Base-by-base conservation (phyloP, 1,140 invertebrate species). In the Theocolax elegans region DNA sequence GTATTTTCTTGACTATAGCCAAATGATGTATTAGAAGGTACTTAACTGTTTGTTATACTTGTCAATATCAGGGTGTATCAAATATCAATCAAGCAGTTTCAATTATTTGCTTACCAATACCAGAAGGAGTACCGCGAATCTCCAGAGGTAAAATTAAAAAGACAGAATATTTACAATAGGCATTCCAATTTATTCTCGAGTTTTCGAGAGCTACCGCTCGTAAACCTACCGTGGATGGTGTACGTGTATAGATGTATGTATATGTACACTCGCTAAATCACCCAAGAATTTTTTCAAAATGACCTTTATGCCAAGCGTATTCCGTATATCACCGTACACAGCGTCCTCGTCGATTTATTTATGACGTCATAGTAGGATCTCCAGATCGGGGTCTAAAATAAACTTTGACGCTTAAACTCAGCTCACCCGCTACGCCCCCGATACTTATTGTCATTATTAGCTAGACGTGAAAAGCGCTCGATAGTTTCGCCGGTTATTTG, bases 381-480 rank as follows among this genome's bases (percentile, higher is more conserved):
- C 35, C 19, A 17, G 54, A 15, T 58, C 21, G 38, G 56, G 40
- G 3, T 17, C 12, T 6, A 21, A 29, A 42, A 51, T 54, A 51
- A 27, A 64, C 35, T 35, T 35, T 35, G 51, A 27, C 3, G 12
- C 21, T 13, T 1, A 13, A 51, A n/a, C 8, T 35, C 31, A 35
- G 35, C 17, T 12, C 29, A 13, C 7, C n/a, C 31, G 29, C 19
- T 51, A n/a, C 15, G 17, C 40, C 1, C 3, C 21, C 13, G 58
- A 54, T 69, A 69, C 67, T 69, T 54, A 69, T 69, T 63, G 67
- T 69, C 67, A 25, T 69, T 62, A 69, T 69, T 69, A 69, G 46
- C 23, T 44, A 35, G 38, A 60, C 58, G 67, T 54, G 58, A 42
- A 68, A 59, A 60, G 58, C 44, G 23, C 51, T 51, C 25, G 38